Evolutionary conservation across 2,797 vertebrate species (phyloP).

Genomic region (Steatocranus sp.): DNA sequence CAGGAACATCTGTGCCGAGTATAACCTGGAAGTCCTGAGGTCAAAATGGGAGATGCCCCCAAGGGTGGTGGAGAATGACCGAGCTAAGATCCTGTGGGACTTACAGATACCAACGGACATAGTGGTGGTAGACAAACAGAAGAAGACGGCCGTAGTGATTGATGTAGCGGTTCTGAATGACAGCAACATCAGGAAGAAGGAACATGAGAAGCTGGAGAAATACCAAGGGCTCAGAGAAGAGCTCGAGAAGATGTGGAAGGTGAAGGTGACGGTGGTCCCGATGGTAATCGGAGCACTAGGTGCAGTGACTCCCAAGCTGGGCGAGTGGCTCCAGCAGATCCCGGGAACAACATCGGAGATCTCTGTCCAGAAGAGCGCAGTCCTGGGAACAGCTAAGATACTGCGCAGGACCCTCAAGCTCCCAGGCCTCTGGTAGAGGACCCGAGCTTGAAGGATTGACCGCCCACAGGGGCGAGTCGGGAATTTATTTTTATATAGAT

Average conservation of each 20-base stretch:
- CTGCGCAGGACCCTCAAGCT: neutral
- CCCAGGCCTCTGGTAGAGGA: neutral
- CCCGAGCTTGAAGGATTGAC: rapidly evolving
- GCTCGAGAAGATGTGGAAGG: rapidly evolving
- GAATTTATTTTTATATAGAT: neutral
- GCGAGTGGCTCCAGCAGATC: neutral
- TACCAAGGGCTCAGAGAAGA: too few species aligned
- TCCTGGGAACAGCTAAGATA: rapidly evolving
- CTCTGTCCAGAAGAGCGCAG: rapidly evolving
- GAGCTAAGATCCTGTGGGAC: too few species aligned
- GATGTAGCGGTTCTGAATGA: rapidly evolving
- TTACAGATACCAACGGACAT: too few species aligned
- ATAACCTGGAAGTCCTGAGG: too few species aligned
- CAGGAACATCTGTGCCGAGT: too few species aligned
- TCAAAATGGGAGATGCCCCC: too few species aligned
- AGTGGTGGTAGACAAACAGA: rapidly evolving
- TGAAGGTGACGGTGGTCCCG: rapidly evolving
- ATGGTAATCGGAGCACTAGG: rapidly evolving
- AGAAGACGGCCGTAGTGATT: rapidly evolving
- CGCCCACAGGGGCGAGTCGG: rapidly evolving
- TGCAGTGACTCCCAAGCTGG: rapidly evolving
- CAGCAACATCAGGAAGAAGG: rapidly evolving
- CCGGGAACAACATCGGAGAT: rapidly evolving
- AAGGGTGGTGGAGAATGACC: too few species aligned
- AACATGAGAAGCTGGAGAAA: rapidly evolving